Evolutionary conservation across 2,113 vertebrate genomes (phyloP).

Genomic region (Amphiprion ocellaris): DNA sequence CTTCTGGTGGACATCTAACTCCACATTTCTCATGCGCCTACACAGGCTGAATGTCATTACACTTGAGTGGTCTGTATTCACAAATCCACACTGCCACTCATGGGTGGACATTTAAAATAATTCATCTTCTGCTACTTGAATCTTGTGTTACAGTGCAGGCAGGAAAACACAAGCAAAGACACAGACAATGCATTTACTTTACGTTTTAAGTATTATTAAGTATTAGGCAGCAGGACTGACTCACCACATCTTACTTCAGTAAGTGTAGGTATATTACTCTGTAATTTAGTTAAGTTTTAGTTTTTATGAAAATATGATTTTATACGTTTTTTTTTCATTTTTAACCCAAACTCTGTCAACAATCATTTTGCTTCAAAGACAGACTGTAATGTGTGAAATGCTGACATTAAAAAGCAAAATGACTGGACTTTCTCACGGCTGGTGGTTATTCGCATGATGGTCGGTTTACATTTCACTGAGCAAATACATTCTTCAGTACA

Average conservation of each 20-base stretch:
- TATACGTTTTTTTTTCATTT: slow-evolving; percentile 16
- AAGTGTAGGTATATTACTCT: background rate
- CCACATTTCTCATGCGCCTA: background rate
- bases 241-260: background rate
- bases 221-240: background rate
- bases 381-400: slow-evolving; percentile 7
- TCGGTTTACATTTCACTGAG: background rate
- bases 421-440: background rate
- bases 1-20: background rate
- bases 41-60: slow-evolving; percentile 12
- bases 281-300: background rate
- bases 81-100: background rate
- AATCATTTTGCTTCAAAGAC: slow-evolving; percentile 24
- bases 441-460: slow-evolving; percentile 10
- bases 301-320: slow-evolving; percentile 33
- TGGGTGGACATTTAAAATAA: background rate
- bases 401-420: slow-evolving; percentile 57
- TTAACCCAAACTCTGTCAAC: slow-evolving; percentile 10
- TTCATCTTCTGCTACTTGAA: background rate
- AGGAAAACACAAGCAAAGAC: background rate
- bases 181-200: slow-evolving; percentile 3
- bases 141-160: background rate
- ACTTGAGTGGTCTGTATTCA: slow-evolving; percentile 14
- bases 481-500: background rate
- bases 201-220: background rate